These are phyloP conservation scores for Erannis defoliaria DNA, from an alignment of 2,888 invertebrate species.

Conservation along the genomic window DNA sequence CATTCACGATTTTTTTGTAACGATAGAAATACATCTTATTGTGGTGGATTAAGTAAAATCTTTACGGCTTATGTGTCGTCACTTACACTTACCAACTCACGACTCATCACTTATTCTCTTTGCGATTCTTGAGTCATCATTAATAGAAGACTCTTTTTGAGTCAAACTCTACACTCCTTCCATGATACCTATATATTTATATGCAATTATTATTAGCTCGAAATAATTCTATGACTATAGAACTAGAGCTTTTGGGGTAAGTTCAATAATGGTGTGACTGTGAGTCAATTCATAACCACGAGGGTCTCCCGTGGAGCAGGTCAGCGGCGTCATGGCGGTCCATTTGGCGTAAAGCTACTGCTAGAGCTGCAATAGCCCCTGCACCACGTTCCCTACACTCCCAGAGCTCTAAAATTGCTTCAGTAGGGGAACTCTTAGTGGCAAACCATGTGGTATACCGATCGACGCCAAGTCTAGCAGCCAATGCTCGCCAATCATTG, in stretches of 20 bases:
- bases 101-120: too few species aligned
- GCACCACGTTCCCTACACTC: conserved; percentile 95
- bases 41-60: too few species aligned
- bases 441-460: conserved; percentile 99
- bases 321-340: conserved; percentile 81
- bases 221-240: neutral
- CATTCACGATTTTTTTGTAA: too few species aligned
- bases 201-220: neutral
- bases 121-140: conserved; percentile 1
- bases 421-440: conserved; percentile 98
- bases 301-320: conserved; percentile 76
- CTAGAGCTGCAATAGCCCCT: conserved; percentile 92
- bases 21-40: too few species aligned
- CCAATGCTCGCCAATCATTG: conserved; percentile 98
- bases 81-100: neutral
- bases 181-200: neutral
- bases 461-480: conserved; percentile 96
- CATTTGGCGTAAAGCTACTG: conserved; percentile 75
- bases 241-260: neutral
- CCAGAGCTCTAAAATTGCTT: conserved; percentile 98
- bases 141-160: neutral
- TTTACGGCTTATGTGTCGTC: neutral
- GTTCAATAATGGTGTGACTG: neutral
- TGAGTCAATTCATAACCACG: conserved; percentile 79
- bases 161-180: neutral